A percentile compares a stretch with the other conserved stretches of the same genome.
phyloP scores from a whole-genome alignment of 2,113 vertebrate species.

The Hydropotes inermis region DNA sequence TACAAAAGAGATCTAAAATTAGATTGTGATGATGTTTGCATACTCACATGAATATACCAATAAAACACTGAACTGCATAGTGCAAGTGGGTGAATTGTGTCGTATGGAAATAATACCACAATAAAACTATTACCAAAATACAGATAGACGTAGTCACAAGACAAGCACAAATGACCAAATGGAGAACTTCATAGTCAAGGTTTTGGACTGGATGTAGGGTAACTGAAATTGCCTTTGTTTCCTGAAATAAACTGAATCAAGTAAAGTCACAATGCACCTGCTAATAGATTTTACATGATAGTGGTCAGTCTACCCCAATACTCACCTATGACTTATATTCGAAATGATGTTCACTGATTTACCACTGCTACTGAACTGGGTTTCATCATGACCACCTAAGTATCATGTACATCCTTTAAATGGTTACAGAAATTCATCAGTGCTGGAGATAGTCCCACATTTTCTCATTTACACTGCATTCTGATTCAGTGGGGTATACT shows the following conservation, averaged over 20 bases:
- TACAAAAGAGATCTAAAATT: background rate
- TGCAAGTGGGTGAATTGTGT: background rate
- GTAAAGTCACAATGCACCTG: background rate
- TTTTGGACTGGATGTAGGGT: background rate
- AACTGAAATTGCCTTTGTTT: background rate
- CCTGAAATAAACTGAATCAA: background rate
- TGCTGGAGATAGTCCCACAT: background rate
- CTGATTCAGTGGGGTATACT: background rate
- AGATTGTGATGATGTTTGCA: background rate
- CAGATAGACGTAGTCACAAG: background rate
- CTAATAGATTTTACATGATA: background rate
- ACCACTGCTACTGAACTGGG: background rate
- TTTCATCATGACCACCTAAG: background rate
- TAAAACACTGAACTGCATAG: background rate
- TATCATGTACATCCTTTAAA: background rate
- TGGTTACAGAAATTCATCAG: background rate
- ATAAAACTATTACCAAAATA: background rate
- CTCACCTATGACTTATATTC: background rate
- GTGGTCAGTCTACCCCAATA: background rate
- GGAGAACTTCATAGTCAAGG: background rate
- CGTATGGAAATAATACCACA: background rate
- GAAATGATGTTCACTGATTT: background rate
- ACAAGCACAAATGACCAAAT: background rate
- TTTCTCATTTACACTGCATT: background rate
- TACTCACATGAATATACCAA: background rate